Percentiles rank a stretch among this genome's conserved stretches.
phyloP scores from a whole-genome alignment of 2,797 vertebrate species.

The Macropus fuliginosus region DNA sequence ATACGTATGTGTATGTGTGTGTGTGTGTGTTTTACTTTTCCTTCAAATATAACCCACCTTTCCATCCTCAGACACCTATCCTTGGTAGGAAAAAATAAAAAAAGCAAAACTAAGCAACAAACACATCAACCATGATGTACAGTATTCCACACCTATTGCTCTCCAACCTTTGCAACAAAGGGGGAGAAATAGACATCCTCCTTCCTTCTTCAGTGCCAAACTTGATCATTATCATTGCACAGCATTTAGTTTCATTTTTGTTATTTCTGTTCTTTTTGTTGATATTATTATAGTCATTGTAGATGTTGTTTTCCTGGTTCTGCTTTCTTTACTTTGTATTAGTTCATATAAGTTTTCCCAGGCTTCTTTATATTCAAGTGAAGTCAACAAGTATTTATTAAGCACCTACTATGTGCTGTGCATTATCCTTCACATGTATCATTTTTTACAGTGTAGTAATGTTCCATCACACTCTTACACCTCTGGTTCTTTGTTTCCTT shows the following conservation, averaged over 20 bases:
- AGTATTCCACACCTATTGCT: not conserved
- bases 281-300: not conserved
- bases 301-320: not conserved
- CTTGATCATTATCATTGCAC: not conserved
- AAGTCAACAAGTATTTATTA: not conserved
- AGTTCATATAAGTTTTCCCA: not conserved
- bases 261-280: not conserved
- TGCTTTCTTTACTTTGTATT: not conserved
- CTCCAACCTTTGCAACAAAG: not conserved
- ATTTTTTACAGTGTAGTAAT: not conserved
- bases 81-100: not conserved
- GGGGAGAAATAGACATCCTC: not conserved
- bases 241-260: not conserved
- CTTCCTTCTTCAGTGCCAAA: not conserved
- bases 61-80: not conserved
- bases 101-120: not conserved
- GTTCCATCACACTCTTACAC: not conserved
- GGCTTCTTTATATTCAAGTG: not conserved
- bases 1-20: too few species aligned
- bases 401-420: not conserved
- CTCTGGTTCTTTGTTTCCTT: not conserved
- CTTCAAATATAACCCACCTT: not conserved
- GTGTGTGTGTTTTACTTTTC: not conserved
- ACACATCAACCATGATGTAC: not conserved
- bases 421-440: not conserved